Percentiles rank a stretch among this genome's conserved stretches.
Evolutionary conservation across 2,113 vertebrate genomes (phyloP).

Genomic region (Vulpes vulpes): DNA sequence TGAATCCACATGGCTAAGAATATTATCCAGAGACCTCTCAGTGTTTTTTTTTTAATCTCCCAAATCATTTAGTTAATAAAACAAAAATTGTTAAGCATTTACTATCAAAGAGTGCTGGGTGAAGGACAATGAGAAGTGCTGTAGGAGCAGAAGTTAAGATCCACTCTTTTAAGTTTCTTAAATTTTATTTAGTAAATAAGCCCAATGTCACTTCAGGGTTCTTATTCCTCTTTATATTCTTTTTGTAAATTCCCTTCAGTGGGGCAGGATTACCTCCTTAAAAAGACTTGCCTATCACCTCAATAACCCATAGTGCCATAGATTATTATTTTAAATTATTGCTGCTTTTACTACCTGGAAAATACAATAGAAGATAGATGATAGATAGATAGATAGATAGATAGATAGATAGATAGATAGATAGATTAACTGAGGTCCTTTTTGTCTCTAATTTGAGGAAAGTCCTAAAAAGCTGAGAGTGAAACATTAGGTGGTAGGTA

Average conservation of each 20-base stretch:
- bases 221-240: background rate
- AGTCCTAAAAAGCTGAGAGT: background rate
- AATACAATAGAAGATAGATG: background rate
- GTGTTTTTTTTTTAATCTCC: background rate
- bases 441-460: background rate
- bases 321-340: slow-evolving; percentile 2
- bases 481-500: background rate
- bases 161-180: background rate
- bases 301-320: background rate
- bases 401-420: background rate
- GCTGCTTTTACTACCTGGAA: background rate
- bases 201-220: background rate
- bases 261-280: background rate
- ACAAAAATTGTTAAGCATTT: background rate
- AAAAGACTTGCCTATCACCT: background rate
- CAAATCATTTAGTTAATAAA: background rate
- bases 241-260: background rate
- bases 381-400: background rate
- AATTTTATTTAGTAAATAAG: background rate
- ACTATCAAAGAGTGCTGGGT: background rate
- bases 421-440: background rate
- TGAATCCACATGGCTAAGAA: background rate
- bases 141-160: background rate
- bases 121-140: background rate
- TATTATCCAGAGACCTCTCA: background rate